Base-by-base conservation (phyloP, 2,113 vertebrate genomes). In the Crotalus tigris region DNA sequence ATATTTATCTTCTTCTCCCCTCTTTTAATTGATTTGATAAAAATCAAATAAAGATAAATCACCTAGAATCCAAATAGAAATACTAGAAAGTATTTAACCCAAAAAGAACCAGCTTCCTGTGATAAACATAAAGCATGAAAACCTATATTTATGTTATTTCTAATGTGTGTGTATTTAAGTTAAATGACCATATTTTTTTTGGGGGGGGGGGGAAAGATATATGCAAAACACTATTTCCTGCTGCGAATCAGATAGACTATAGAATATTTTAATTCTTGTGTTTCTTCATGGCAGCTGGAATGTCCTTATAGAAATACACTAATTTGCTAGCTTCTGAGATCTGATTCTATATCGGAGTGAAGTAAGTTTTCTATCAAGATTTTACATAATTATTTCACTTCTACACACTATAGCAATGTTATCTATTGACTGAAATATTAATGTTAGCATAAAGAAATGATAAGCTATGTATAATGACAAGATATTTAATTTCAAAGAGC, bases 21-120 rank as follows among this genome's bases (percentile, higher is more conserved):
- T 11, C 58, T 64, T 46, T 93, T 95, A 85, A 91, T 94, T 96
- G 94, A 95, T 92, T 95, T 93, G 85, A 33, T 69, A 94, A 95
- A 90, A 10, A 26, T 91, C 89, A 90, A 44, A 91, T 95, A 85
- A 44, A 94, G 94, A 89, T 96, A 95, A 92, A 93, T 91, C 88
- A 94, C 91, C 92, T 95, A 8, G 91, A 88, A 94, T 53, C 29
- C 85, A 94, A 39, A 89, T 64, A 61, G 44, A 49, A 88, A 59
- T 90, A 86, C 57, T 89, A 64, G 1, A 69, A 26, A 90, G 93
- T 89, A 90, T 93, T 54, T 93, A 92, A 87, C n/a, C 44, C 58
- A 93, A 46, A 92, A 39, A 91, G 29, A 91, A 4, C 21, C 88
- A 58, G 39, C n/a, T 53, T 75, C 39, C 39, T 15, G 59, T 4